phyloP scores from a whole-genome alignment of 2,888 invertebrate species.

The Eupeodes latifasciatus region DNA sequence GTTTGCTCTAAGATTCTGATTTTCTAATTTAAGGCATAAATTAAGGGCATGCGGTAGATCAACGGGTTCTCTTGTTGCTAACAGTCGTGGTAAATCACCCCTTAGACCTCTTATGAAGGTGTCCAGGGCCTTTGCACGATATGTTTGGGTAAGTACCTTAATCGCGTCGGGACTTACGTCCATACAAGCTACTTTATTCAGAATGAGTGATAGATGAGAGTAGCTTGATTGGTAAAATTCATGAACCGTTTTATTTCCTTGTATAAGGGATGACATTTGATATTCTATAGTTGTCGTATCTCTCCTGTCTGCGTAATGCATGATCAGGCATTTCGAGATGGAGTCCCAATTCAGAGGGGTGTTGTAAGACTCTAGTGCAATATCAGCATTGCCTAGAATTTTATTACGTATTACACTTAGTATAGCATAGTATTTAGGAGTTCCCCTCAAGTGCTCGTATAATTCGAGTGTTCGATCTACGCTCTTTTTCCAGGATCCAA shows the following conservation, averaged over 20 bases:
- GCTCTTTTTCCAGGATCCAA: conserved; percentile 42
- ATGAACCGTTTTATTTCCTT: too few species aligned
- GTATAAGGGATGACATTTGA: not conserved
- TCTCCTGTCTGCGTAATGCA: conserved; percentile 7
- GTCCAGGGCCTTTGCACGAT: conserved; percentile 1
- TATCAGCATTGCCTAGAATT: conserved; percentile 4
- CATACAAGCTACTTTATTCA: not conserved
- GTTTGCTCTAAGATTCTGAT: not conserved
- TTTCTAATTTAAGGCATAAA: not conserved
- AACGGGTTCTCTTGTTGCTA: conserved; percentile 4
- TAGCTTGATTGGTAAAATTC: not conserved
- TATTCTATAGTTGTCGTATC: conserved; percentile 3
- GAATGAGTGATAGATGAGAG: not conserved
- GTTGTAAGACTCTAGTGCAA: not conserved
- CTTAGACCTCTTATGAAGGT: not conserved
- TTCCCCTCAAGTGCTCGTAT: not conserved
- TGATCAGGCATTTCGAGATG: not conserved
- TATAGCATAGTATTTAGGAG: conserved; percentile 1
- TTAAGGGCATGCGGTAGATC: not conserved
- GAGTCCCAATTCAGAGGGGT: conserved; percentile 1
- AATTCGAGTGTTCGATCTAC: conserved; percentile 4
- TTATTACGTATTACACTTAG: conserved; percentile 8
- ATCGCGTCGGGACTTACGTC: conserved; percentile 7
- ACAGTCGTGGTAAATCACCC: conserved; percentile 2
- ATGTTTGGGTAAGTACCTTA: conserved; percentile 3